Evolutionary conservation across 1,140 invertebrate species (phyloP).

Genomic region (Achroia grisella): DNA sequence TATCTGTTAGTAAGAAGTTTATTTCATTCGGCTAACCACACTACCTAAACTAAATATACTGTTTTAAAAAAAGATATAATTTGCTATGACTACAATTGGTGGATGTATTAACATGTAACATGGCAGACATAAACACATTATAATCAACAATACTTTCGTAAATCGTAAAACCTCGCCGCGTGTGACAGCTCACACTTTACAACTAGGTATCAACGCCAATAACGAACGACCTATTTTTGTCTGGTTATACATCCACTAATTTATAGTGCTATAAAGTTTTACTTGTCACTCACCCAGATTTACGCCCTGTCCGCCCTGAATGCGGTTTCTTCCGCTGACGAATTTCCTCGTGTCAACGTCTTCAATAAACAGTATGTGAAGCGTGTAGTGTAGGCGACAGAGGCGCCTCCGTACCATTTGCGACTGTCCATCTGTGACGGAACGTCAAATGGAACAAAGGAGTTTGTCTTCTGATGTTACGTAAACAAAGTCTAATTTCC

Average conservation of each 20-base stretch:
- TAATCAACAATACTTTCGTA: conserved; percentile 5
- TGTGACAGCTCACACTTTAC: conserved; percentile 60
- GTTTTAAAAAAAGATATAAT: too few relatives aligned
- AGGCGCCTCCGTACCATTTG: conserved; percentile 46
- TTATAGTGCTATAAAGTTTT: conserved; percentile 68
- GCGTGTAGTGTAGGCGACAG: conserved; percentile 47
- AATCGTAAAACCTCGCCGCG: conserved; percentile 26
- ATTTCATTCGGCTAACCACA: too few relatives aligned
- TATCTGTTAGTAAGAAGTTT: too few relatives aligned
- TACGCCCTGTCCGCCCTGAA: conserved; percentile 58
- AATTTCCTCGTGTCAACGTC: conserved; percentile 63
- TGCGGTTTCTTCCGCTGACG: conserved; percentile 64
- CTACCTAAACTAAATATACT: too few relatives aligned
- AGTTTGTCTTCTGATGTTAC: conserved; percentile 56
- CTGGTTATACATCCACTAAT: conserved; percentile 56
- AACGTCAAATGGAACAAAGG: conserved; percentile 41
- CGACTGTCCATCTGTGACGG: conserved; percentile 43
- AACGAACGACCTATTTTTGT: conserved; percentile 43
- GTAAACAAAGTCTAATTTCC: conserved; percentile 66
- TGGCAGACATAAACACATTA: conserved; percentile 1
- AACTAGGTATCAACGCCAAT: conserved; percentile 49
- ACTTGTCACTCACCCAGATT: conserved; percentile 66
- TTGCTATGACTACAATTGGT: not conserved
- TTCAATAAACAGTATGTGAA: conserved; percentile 43
- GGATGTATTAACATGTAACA: not conserved